Base-by-base conservation (phyloP, 2,797 vertebrate species). In the Cossypha heuglini region DNA sequence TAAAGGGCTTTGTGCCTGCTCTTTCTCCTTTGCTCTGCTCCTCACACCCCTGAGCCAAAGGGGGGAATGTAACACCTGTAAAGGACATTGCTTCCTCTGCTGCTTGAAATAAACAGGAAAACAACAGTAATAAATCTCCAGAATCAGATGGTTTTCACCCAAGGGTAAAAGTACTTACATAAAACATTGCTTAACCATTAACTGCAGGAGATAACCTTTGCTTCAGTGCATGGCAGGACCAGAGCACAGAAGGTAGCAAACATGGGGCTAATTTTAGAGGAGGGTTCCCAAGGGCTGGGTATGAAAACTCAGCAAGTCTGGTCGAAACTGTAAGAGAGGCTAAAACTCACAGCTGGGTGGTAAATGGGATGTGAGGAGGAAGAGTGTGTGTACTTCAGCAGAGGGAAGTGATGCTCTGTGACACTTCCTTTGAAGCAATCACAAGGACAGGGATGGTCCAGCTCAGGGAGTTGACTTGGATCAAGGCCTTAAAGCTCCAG, bases 161-260 rank as follows among this genome's bases (percentile, higher is more conserved):
- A 83, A 77, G 94, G 93, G 87, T 83, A 88, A 94, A 95, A 94
- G 87, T 54, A 74, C 76, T 72, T 69, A 20, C 54, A 49, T 48
- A 45, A 92, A 86, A 54, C 59, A 61, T 54, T 77, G 94, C 82
- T 94, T 94, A 97, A 96, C 84, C 61, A 94, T 95, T 94, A 96
- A 96, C 87, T 69, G 40, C 86, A 80, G 81, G 2, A 46, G 89
- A 77, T 90, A 95, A 94, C 89, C 93, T 97, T 94, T 94, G 91
- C 75, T 80, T 94, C 87, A 57, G 81, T 38, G 45, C 11, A 2
- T 2, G 9, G 72, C 84, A 61, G 77, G 49, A 75, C 46, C 62
- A 24, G 75, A 74, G 82, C 57, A 37, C 0, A 4, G 54, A 63
- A 66, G 74, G 89, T 48, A 64, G 67, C n/a, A 91, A 92, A 85